Conservation (phyloP, 2,888 invertebrate genomes). For the Cybosia mesomella region DNA sequence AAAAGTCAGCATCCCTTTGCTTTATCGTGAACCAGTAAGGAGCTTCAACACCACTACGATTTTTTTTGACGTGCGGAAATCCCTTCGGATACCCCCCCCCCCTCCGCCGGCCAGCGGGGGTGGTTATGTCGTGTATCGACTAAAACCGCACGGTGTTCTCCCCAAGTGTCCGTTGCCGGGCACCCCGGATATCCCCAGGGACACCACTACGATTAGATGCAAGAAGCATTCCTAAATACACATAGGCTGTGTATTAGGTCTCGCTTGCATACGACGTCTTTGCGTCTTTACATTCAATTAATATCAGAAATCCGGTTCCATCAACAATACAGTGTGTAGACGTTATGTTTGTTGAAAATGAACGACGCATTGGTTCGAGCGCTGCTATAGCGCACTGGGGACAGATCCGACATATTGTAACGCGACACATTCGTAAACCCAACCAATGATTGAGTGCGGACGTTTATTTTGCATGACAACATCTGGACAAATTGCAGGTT, state of each 20-base stretch:
- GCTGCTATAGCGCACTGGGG: conserved; percentile 40
- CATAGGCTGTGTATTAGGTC: not conserved
- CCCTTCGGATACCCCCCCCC: too few species aligned
- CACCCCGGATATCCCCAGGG: too few species aligned
- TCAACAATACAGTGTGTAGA: not conserved
- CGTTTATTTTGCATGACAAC: not conserved
- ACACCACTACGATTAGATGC: too few species aligned
- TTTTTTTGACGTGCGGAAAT: too few species aligned
- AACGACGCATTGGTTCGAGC: conserved; percentile 40
- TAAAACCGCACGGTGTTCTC: too few species aligned
- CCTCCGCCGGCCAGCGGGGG: too few species aligned
- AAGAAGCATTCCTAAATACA: too few species aligned
- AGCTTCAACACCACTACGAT: too few species aligned
- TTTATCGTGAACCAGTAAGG: too few species aligned
- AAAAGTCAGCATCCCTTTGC: too few species aligned
- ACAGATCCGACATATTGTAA: conserved; percentile 40
- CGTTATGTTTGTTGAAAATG: conserved; percentile 24
- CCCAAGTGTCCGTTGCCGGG: too few species aligned
- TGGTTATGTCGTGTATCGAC: too few species aligned
- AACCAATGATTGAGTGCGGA: not conserved
- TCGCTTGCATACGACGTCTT: not conserved
- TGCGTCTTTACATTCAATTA: not conserved
- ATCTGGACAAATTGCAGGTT: not conserved
- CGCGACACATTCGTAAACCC: conserved; percentile 24
- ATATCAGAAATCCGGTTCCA: not conserved